These are phyloP conservation scores for Typhlichthys subterraneus DNA, from an alignment of 2,797 vertebrate genomes.

Conservation along the genomic window DNA sequence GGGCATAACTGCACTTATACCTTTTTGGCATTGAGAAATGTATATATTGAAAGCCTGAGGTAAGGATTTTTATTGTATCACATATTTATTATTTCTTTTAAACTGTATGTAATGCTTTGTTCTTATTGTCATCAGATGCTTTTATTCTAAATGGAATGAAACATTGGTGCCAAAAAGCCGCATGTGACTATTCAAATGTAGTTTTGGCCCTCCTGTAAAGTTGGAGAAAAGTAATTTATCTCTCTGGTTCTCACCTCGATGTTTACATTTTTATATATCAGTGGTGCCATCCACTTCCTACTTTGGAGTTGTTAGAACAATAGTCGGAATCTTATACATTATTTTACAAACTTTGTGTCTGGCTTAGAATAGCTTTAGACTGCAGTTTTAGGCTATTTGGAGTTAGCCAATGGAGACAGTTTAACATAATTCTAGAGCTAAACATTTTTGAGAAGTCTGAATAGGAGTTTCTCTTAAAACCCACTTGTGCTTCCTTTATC, in stretches of 20 bases:
- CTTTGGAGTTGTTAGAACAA: constrained; percentile 56
- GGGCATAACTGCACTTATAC: too few relatives aligned
- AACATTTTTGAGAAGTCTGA: constrained; percentile 2
- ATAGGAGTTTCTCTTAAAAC: constrained; percentile 13
- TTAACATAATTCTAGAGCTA: constrained; percentile 15
- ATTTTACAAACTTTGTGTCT: constrained; percentile 56
- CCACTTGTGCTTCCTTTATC: constrained; percentile 8
- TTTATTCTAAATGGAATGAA: too few relatives aligned
- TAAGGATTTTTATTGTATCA: too few relatives aligned
- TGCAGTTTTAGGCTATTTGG: constrained; percentile 37
- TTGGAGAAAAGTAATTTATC: too few relatives aligned
- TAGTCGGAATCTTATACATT: constrained; percentile 44
- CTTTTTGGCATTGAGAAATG: too few relatives aligned
- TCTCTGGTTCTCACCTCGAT: constrained; percentile 2
- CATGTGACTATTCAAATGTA: too few relatives aligned
- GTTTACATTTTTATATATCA: constrained; percentile 43
- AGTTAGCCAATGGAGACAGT: constrained; percentile 30
- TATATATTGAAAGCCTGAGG: too few relatives aligned
- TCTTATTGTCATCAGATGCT: too few relatives aligned
- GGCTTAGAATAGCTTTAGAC: constrained; percentile 60
- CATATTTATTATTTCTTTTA: too few relatives aligned
- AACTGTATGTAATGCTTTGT: too few relatives aligned
- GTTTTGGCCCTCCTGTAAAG: too few relatives aligned
- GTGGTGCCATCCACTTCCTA: constrained; percentile 40
- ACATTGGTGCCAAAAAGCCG: too few relatives aligned